Conservation (phyloP, 2,888 invertebrate species). For the Acanthosepion pharaonis region DNA sequence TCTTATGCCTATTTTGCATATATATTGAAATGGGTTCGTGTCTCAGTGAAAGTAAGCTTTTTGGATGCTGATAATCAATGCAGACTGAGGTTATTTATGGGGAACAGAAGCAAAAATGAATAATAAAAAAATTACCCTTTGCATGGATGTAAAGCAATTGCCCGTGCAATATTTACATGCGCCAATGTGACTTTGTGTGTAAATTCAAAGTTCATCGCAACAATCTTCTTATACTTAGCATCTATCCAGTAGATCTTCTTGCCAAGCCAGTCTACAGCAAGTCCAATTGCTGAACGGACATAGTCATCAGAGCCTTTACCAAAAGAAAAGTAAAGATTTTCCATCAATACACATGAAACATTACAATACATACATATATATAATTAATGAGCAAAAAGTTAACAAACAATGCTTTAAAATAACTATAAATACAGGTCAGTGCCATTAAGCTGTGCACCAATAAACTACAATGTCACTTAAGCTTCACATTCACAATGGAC, state of each 20-base stretch:
- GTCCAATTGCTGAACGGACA: conserved; percentile 58
- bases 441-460: too few species aligned
- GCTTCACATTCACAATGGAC: too few species aligned
- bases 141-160: conserved; percentile 97
- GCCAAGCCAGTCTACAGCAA: conserved; percentile 92
- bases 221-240: conserved; percentile 78
- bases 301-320: neutral
- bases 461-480: too few species aligned
- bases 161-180: conserved; percentile 91
- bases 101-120: neutral
- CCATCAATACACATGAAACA: neutral
- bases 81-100: neutral
- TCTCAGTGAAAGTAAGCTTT: neutral
- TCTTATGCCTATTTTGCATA: too few species aligned
- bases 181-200: conserved; percentile 92
- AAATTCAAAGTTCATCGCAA: conserved; percentile 86
- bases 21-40: neutral
- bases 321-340: neutral
- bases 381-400: too few species aligned
- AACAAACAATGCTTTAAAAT: too few species aligned
- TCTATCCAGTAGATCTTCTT: conserved; percentile 99
- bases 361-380: too few species aligned
- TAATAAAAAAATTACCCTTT: conserved; percentile 79
- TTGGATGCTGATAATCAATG: neutral
- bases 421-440: too few species aligned